These are phyloP conservation scores for Ceramica pisi DNA, from an alignment of 2,888 invertebrate genomes.

Conservation along the genomic window DNA sequence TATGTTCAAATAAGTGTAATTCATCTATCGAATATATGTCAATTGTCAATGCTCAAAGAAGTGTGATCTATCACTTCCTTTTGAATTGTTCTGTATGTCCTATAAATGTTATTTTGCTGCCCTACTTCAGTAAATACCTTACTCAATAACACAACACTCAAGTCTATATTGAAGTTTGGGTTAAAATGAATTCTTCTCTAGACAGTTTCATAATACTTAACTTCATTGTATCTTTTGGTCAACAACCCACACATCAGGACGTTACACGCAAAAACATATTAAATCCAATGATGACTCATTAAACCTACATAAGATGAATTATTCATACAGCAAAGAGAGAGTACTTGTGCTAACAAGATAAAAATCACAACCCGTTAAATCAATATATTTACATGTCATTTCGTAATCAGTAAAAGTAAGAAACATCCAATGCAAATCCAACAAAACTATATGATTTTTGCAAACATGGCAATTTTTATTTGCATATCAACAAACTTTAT, in stretches of 20 bases:
- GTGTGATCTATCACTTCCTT: too few relatives aligned
- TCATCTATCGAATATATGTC: too few relatives aligned
- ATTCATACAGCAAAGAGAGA: conserved; percentile 47
- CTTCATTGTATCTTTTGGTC: neutral
- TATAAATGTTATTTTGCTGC: too few relatives aligned
- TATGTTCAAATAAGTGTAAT: too few relatives aligned
- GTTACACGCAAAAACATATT: conserved; percentile 1
- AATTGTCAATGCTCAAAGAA: too few relatives aligned
- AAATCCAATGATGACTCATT: conserved; percentile 26
- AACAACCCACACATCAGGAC: neutral
- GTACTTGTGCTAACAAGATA: conserved; percentile 36
- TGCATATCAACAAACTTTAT: neutral
- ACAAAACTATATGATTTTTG: conserved; percentile 30
- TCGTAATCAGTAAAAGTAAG: conserved; percentile 60
- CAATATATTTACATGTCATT: conserved; percentile 44
- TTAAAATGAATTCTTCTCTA: neutral
- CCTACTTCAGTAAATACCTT: neutral
- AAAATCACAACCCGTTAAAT: conserved; percentile 32
- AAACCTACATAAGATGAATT: conserved; percentile 20
- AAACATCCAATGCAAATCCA: conserved; percentile 40
- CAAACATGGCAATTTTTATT: conserved; percentile 14
- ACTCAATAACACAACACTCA: too few relatives aligned
- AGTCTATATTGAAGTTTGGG: neutral
- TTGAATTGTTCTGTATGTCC: too few relatives aligned
- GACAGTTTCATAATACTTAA: neutral